Evolutionary conservation across 2,888 invertebrate species (phyloP).

Genomic region (Omphaloscelis lunosa): DNA sequence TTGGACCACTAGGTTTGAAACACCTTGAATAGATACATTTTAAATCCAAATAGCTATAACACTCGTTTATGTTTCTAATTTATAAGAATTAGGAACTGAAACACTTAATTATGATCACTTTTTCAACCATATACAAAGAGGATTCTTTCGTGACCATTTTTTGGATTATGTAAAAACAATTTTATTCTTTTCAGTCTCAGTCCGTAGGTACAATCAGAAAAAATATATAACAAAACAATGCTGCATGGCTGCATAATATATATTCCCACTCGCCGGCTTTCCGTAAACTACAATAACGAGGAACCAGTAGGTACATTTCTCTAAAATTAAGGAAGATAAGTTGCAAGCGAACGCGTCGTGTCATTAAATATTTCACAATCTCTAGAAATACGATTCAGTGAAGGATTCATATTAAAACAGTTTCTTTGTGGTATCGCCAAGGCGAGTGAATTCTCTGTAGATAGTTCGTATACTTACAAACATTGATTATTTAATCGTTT

Average conservation of each 20-base stretch:
- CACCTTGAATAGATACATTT: too few species aligned
- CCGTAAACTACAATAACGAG: conserved; percentile 31
- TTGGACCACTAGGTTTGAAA: too few species aligned
- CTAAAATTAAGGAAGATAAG: conserved; percentile 9
- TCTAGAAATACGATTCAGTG: conserved; percentile 29
- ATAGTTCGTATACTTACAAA: background rate
- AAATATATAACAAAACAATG: background rate
- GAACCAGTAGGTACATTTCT: background rate
- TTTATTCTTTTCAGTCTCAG: too few species aligned
- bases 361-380: conserved; percentile 53
- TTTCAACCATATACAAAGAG: background rate
- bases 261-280: conserved; percentile 1
- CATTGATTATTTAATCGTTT: background rate
- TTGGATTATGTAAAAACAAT: too few species aligned
- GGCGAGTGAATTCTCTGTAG: background rate
- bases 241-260: background rate
- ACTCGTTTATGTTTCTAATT: too few species aligned
- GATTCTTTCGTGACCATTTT: background rate
- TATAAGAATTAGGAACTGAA: background rate
- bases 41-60: background rate
- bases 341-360: conserved; percentile 25
- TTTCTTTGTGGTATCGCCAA: conserved; percentile 9
- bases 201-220: background rate
- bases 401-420: conserved; percentile 26
- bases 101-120: background rate